Percentiles rank a stretch among this genome's conserved stretches.
Evolutionary conservation across 2,113 vertebrate species (phyloP).

Genomic region (Poecile atricapillus): DNA sequence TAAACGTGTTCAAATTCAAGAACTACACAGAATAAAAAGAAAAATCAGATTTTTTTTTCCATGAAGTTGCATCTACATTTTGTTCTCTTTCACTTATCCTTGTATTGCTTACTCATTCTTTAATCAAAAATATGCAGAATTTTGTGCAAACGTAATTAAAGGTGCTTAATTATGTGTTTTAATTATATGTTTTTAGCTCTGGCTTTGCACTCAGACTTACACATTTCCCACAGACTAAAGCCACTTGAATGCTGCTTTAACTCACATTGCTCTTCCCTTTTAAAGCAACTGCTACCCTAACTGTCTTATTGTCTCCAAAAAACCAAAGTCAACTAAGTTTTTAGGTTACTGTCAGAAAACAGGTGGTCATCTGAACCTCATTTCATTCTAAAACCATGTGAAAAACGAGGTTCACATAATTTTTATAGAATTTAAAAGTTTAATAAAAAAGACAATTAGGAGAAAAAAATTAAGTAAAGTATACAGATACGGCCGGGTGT

Average conservation of each 20-base stretch:
- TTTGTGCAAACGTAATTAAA: not conserved
- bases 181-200: not conserved
- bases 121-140: not conserved
- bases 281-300: not conserved
- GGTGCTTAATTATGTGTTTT: too few species aligned
- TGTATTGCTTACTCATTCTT: not conserved
- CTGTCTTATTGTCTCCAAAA: not conserved
- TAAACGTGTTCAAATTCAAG: slow-evolving; percentile 93
- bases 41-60: not conserved
- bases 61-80: not conserved
- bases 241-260: not conserved
- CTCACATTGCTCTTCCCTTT: not conserved
- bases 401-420: too few species aligned
- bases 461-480: too few species aligned
- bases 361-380: not conserved
- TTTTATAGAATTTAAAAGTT: too few species aligned
- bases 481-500: too few species aligned
- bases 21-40: slow-evolving; percentile 63
- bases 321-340: not conserved
- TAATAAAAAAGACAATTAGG: too few species aligned
- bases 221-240: not conserved
- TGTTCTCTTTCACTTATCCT: not conserved
- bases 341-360: not conserved
- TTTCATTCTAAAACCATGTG: not conserved
- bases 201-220: not conserved